A percentile compares a stretch with the other conserved stretches of the same genome.
phyloP scores from a whole-genome alignment of 2,113 vertebrate genomes.

The Gopherus evgoodei region DNA sequence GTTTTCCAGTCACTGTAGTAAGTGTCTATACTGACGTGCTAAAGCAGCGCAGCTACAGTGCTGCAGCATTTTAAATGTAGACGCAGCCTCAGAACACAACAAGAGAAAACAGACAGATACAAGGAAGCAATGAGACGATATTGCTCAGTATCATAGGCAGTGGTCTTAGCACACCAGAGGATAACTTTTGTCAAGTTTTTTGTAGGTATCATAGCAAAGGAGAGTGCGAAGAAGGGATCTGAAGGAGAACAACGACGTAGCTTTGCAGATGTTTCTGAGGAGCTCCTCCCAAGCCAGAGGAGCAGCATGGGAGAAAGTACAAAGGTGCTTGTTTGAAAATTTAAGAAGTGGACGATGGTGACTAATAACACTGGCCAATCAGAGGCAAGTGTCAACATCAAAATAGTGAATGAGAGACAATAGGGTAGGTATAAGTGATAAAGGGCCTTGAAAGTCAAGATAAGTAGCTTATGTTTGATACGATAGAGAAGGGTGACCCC shows the following conservation, averaged over 20 bases:
- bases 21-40: no score
- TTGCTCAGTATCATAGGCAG: background rate
- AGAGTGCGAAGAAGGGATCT: background rate
- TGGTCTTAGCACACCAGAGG: background rate
- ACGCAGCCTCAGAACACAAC: background rate
- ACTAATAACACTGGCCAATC: background rate
- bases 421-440: background rate
- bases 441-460: background rate
- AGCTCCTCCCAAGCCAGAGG: background rate
- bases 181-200: background rate
- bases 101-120: background rate
- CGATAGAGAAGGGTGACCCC: background rate
- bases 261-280: conserved; percentile 17
- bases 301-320: background rate
- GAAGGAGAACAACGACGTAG: background rate
- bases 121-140: background rate
- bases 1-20: background rate
- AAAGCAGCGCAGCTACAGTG: no score
- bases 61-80: background rate
- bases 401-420: background rate
- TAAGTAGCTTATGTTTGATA: background rate
- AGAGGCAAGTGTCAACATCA: background rate
- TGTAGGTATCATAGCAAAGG: background rate
- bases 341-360: background rate
- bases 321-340: background rate